Evolutionary conservation across 1,140 invertebrate genomes (phyloP).

Genomic region (Macrocentrus cingulum): DNA sequence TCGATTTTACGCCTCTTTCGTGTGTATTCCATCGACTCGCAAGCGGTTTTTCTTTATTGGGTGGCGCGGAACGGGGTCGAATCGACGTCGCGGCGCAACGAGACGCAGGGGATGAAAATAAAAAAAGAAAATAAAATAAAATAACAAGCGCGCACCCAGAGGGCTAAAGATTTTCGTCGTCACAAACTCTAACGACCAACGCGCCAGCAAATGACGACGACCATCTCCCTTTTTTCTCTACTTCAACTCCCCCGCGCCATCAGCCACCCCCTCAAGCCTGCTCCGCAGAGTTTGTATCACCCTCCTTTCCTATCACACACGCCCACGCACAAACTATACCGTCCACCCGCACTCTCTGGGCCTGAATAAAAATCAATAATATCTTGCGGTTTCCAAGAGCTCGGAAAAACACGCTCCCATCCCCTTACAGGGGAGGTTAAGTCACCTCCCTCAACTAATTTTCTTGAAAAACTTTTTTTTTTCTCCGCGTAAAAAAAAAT

Average conservation of each 20-base stretch:
- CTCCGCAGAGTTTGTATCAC: background rate
- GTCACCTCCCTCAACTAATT: too few species aligned
- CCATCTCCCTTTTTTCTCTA: background rate
- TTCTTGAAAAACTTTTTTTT: background rate
- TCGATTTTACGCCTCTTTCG: slow-evolving; percentile 24
- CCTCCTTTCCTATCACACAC: slow-evolving; percentile 25
- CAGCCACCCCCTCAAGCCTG: background rate
- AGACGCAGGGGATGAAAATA: background rate
- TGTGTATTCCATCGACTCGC: slow-evolving; percentile 10
- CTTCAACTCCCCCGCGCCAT: too few species aligned
- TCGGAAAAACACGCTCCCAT: slow-evolving; percentile 27
- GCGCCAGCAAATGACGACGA: slow-evolving; percentile 20
- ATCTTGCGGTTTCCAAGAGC: slow-evolving; percentile 54
- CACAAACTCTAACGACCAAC: slow-evolving; percentile 24
- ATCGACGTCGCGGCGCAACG: too few species aligned
- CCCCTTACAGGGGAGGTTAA: background rate
- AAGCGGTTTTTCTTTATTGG: slow-evolving; percentile 3
- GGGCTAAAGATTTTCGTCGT: slow-evolving; percentile 23
- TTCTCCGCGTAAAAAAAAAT: background rate
- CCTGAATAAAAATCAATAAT: slow-evolving; percentile 59
- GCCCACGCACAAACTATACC: slow-evolving; percentile 28
- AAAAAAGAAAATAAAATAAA: slow-evolving; percentile 18
- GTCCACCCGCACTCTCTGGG: slow-evolving; percentile 30
- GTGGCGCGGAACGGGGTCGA: background rate
- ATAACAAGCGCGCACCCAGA: background rate